These are phyloP conservation scores for Melopsittacus undulatus DNA, from an alignment of 2,797 vertebrate species.

Conservation along the genomic window DNA sequence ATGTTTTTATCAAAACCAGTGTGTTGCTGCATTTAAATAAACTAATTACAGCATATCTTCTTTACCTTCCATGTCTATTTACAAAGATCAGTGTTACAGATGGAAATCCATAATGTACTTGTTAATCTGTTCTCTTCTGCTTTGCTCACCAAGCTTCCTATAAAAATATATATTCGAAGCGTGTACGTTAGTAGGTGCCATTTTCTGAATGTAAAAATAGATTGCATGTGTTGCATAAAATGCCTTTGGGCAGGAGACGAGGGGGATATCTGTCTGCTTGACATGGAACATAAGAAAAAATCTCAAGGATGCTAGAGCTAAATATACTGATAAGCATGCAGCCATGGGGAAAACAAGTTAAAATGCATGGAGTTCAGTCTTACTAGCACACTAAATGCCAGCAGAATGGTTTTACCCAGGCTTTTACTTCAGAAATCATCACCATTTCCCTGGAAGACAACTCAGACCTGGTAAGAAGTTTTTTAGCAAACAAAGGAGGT, in stretches of 20 bases:
- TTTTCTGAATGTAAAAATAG: conserved; percentile 67
- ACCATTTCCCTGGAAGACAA: background rate
- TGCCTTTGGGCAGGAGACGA: conserved; percentile 54
- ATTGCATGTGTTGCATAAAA: conserved; percentile 53
- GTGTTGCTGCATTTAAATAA: conserved; percentile 64
- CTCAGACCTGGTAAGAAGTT: background rate
- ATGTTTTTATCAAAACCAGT: conserved; percentile 36
- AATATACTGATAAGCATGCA: conserved; percentile 56
- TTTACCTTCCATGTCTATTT: background rate
- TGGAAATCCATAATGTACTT: conserved; percentile 61
- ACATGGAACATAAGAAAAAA: conserved; percentile 48
- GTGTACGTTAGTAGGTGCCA: conserved; percentile 45
- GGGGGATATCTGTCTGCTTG: conserved; percentile 50
- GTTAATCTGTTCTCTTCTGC: conserved; percentile 50
- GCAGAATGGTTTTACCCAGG: conserved; percentile 9
- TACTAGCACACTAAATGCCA: conserved; percentile 57
- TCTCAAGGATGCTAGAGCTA: conserved; percentile 51
- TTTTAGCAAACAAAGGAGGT: conserved; percentile 49
- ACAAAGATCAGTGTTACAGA: conserved; percentile 46
- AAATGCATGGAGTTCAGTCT: conserved; percentile 42
- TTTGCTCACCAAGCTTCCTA: conserved; percentile 26
- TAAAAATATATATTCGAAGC: conserved; percentile 59
- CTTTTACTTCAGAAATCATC: conserved; percentile 53
- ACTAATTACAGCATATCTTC: conserved; percentile 38
- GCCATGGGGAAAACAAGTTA: conserved; percentile 10